phyloP scores from a whole-genome alignment of 2,888 invertebrate species.

The Agriopis leucophaearia region DNA sequence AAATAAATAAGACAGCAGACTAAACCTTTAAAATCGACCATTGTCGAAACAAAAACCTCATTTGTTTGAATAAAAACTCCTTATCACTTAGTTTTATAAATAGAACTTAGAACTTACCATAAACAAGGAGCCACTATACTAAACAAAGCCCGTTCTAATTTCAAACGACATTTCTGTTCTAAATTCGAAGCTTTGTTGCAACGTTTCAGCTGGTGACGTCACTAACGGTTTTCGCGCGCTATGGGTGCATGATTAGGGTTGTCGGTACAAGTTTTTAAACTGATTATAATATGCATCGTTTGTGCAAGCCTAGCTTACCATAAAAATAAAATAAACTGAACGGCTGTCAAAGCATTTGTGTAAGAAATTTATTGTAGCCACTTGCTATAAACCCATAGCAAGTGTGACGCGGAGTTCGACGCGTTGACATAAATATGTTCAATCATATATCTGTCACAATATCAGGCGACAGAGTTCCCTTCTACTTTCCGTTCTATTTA shows the following conservation, averaged over 20 bases:
- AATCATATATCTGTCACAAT: too few relatives aligned
- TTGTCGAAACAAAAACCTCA: neutral
- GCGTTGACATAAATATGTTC: too few relatives aligned
- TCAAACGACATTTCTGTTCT: constrained; percentile 45
- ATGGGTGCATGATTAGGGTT: constrained; percentile 28
- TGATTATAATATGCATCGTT: neutral
- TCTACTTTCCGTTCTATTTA: too few relatives aligned
- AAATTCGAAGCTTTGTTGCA: constrained; percentile 46
- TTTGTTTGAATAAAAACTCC: neutral
- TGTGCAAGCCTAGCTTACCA: neutral
- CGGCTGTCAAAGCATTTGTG: too few relatives aligned
- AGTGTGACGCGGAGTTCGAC: too few relatives aligned
- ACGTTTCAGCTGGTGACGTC: constrained; percentile 53
- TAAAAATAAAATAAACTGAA: too few relatives aligned
- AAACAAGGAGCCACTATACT: constrained; percentile 37
- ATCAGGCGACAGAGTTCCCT: too few relatives aligned
- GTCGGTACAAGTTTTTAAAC: neutral
- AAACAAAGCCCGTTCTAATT: constrained; percentile 36
- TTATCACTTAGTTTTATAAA: constrained; percentile 11
- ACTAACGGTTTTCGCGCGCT: constrained; percentile 54
- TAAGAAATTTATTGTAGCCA: too few relatives aligned
- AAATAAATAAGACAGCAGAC: too few relatives aligned
- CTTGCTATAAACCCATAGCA: too few relatives aligned
- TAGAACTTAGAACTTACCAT: constrained; percentile 14
- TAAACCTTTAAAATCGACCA: too few relatives aligned